Percentiles rank a stretch among this genome's conserved stretches.
phyloP scores from a whole-genome alignment of 2,888 invertebrate species.

The Laspeyria flexula region DNA sequence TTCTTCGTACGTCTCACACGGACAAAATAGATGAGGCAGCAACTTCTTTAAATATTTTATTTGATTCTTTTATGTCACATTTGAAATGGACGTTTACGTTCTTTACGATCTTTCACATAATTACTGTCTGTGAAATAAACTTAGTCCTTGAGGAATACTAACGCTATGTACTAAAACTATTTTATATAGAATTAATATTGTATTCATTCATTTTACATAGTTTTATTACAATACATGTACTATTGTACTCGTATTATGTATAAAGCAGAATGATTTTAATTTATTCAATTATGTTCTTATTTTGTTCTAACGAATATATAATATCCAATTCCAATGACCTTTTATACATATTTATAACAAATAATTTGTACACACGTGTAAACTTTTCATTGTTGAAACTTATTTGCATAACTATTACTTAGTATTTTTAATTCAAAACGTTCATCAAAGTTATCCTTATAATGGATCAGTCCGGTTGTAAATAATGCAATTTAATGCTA shows the following conservation, averaged over 20 bases:
- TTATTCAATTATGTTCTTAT: too few relatives aligned
- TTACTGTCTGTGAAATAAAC: constrained; percentile 22
- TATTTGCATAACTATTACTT: not conserved
- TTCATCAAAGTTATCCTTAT: not conserved
- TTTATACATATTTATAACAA: too few relatives aligned
- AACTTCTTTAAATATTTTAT: constrained; percentile 51
- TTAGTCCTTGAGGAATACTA: constrained; percentile 1
- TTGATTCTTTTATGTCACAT: constrained; percentile 49
- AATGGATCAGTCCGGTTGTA: constrained; percentile 28
- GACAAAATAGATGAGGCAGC: constrained; percentile 33
- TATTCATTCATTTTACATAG: too few relatives aligned
- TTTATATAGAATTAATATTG: too few relatives aligned
- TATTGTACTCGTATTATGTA: too few relatives aligned
- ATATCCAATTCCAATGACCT: too few relatives aligned
- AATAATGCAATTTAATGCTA: constrained; percentile 76
- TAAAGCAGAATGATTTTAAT: too few relatives aligned
- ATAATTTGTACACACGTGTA: too few relatives aligned
- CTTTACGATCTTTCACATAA: constrained; percentile 45
- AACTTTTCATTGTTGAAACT: too few relatives aligned
- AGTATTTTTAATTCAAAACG: not conserved
- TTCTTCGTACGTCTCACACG: constrained; percentile 24
- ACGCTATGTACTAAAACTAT: too few relatives aligned
- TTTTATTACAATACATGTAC: too few relatives aligned
- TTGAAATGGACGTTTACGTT: constrained; percentile 37
- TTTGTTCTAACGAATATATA: too few relatives aligned